phyloP scores from a whole-genome alignment of 1,140 invertebrate genomes.

The Luehdorfia chinensis region DNA sequence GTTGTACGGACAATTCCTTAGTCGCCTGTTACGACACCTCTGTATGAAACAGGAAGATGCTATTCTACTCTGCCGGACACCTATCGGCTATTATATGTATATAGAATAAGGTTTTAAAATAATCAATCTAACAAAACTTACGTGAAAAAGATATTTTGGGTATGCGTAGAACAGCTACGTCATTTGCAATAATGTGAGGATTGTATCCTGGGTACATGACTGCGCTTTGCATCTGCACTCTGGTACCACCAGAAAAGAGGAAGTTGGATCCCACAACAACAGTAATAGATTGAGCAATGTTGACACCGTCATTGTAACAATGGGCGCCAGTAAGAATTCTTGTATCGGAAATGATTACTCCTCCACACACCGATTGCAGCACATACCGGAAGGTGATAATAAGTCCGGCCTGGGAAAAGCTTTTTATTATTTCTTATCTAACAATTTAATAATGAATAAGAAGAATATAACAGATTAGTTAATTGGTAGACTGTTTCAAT shows the following conservation, averaged over 20 bases:
- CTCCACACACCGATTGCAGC: constrained; percentile 33
- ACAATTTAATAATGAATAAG: not conserved
- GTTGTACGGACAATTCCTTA: no score
- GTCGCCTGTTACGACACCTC: no score
- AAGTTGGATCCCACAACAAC: constrained; percentile 33
- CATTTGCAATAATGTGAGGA: constrained; percentile 26
- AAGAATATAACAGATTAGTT: no score
- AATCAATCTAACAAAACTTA: no score
- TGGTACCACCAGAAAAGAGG: constrained; percentile 31
- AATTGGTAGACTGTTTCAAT: no score
- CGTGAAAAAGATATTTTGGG: constrained; percentile 23
- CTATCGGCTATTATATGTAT: no score
- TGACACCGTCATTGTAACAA: constrained; percentile 32
- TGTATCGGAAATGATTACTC: constrained; percentile 28
- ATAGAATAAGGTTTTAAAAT: no score
- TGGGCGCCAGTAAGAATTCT: constrained; percentile 33
- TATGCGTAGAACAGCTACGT: constrained; percentile 27
- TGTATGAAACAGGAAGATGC: no score
- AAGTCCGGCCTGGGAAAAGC: constrained; percentile 28
- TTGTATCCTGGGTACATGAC: constrained; percentile 30
- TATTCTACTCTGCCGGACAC: no score
- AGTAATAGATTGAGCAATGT: constrained; percentile 23
- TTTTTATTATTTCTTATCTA: not conserved
- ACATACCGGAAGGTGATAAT: constrained; percentile 21
- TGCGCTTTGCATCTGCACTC: constrained; percentile 20